Evolutionary conservation across 2,888 invertebrate species (phyloP).

Genomic region (Lepidocyrtinus sp.): DNA sequence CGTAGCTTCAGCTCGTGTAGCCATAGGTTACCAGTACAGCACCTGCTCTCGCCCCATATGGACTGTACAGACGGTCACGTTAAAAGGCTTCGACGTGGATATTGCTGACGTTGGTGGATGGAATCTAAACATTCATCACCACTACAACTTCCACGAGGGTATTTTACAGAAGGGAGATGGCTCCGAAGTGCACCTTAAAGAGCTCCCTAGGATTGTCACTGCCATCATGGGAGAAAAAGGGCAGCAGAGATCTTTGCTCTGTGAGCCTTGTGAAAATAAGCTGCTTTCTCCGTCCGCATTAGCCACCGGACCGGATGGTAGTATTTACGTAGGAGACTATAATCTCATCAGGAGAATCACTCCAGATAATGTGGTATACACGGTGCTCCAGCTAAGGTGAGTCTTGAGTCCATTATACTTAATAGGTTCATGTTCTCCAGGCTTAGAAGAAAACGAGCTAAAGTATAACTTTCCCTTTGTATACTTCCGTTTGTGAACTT

Average conservation of each 20-base stretch:
- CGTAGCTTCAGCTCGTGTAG: constrained; percentile 88
- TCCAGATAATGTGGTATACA: constrained; percentile 90
- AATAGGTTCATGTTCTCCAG: too few relatives aligned
- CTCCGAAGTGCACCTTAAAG: constrained; percentile 90
- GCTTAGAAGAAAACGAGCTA: constrained; percentile 12
- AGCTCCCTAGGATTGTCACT: constrained; percentile 88
- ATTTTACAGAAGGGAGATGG: constrained; percentile 99
- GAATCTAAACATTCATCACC: constrained; percentile 98
- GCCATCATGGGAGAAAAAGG: constrained; percentile 92
- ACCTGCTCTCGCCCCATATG: constrained; percentile 91
- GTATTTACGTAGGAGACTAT: constrained; percentile 96
- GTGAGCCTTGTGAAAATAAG: constrained; percentile 88
- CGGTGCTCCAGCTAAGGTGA: constrained; percentile 89
- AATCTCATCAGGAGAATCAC: constrained; percentile 93
- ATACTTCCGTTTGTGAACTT: constrained; percentile 72
- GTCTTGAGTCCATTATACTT: too few relatives aligned
- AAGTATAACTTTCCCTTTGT: constrained; percentile 12
- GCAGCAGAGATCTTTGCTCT: constrained; percentile 86
- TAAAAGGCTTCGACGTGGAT: constrained; percentile 96
- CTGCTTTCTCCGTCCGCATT: constrained; percentile 94
- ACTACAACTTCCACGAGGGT: constrained; percentile 98
- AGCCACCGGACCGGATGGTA: constrained; percentile 96
- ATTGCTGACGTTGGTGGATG: constrained; percentile 95
- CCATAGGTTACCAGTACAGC: constrained; percentile 93
- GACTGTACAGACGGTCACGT: constrained; percentile 93